Evolutionary conservation across 2,888 invertebrate species (phyloP).

Genomic region (Eupithecia vulgata): DNA sequence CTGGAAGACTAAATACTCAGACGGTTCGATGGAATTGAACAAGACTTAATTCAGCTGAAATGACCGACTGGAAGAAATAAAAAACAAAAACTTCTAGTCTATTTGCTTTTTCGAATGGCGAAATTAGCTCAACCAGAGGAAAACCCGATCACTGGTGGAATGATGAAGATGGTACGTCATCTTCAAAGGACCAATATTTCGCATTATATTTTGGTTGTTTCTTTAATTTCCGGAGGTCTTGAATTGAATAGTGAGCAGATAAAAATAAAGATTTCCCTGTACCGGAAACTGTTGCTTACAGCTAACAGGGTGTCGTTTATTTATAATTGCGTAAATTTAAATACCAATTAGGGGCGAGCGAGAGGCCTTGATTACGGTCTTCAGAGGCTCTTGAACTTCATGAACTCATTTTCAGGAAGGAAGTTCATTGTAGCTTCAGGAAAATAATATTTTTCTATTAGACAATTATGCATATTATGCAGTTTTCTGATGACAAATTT

Average conservation of each 20-base stretch:
- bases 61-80: too few species aligned
- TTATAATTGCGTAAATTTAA: conserved; percentile 26
- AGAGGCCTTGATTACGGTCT: conserved; percentile 1
- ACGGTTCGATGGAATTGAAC: too few species aligned
- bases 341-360: conserved; percentile 20
- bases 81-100: too few species aligned
- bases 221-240: background rate
- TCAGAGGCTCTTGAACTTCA: conserved; percentile 12
- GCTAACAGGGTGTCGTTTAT: conserved; percentile 19
- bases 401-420: background rate
- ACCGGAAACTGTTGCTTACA: conserved; percentile 15
- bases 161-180: too few species aligned
- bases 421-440: background rate
- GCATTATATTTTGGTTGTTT: background rate
- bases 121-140: too few species aligned
- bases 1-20: too few species aligned
- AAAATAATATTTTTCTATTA: background rate
- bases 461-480: background rate
- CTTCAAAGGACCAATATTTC: background rate
- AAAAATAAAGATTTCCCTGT: conserved; percentile 11
- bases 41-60: too few species aligned
- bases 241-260: background rate
- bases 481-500: background rate
- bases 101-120: too few species aligned
- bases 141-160: too few species aligned